These are phyloP conservation scores for Gavia stellata DNA, from an alignment of 2,113 vertebrate genomes.

Conservation along the genomic window DNA sequence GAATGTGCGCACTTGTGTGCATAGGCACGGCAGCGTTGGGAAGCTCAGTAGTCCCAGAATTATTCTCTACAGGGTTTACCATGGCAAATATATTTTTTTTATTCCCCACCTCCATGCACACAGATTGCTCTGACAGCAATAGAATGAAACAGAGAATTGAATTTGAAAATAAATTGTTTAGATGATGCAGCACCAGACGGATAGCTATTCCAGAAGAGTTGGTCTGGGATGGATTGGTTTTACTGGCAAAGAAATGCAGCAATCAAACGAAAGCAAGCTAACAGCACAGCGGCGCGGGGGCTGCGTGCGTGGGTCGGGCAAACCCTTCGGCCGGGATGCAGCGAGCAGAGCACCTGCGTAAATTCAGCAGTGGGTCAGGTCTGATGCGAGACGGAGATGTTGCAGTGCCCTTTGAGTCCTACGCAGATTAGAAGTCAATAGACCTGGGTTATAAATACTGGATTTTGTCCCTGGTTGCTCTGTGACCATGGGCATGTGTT, in stretches of 20 bases:
- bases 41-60: neutral
- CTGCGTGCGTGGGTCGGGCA: neutral
- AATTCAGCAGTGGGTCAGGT: neutral
- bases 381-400: neutral
- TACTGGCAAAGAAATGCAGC: neutral
- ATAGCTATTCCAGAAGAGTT: neutral
- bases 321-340: fast-evolving
- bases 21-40: fast-evolving
- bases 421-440: neutral
- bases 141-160: constrained; percentile 2
- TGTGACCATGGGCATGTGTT: neutral
- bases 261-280: neutral
- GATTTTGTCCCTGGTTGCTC: neutral
- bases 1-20: neutral
- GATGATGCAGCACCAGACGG: neutral
- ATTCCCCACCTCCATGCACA: neutral
- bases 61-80: neutral
- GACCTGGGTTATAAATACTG: neutral
- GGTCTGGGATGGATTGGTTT: neutral
- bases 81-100: neutral
- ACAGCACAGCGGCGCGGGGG: fast-evolving
- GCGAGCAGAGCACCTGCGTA: too few species aligned
- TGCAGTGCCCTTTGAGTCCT: neutral
- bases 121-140: constrained; percentile 13
- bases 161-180: neutral